Evolutionary conservation across 2,888 invertebrate species (phyloP).

Genomic region (Nephrotoma guestfalica): DNA sequence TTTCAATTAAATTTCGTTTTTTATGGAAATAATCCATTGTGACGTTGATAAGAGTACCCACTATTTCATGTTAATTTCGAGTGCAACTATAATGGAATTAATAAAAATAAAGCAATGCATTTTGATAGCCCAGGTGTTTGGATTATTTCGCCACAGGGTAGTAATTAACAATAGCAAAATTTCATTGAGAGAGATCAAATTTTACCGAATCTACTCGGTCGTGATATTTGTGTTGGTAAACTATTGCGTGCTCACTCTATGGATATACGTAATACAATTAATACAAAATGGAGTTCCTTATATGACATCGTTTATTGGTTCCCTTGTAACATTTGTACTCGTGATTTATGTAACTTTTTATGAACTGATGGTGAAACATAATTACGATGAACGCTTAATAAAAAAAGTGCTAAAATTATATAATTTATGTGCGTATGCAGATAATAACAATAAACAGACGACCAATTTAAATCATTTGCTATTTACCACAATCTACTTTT

Average conservation of each 20-base stretch:
- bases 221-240: neutral
- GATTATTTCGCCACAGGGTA: neutral
- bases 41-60: no score
- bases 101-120: neutral
- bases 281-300: neutral
- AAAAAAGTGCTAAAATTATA: neutral
- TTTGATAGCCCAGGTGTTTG: neutral
- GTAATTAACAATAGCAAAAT: neutral
- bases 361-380: neutral
- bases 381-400: neutral
- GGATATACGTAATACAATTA: neutral
- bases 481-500: neutral
- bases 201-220: neutral
- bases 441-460: neutral
- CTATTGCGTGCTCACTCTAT: neutral
- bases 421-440: neutral
- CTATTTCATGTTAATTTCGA: no score
- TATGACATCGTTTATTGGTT: neutral
- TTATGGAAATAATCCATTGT: no score
- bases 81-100: neutral
- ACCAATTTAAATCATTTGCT: neutral
- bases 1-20: no score
- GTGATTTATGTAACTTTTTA: neutral
- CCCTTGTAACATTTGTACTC: neutral
- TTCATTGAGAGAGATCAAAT: neutral